Base-by-base conservation (phyloP, 37 sponge, comb jelly and placozoan species). In the Halisarca cf. caerulea region DNA sequence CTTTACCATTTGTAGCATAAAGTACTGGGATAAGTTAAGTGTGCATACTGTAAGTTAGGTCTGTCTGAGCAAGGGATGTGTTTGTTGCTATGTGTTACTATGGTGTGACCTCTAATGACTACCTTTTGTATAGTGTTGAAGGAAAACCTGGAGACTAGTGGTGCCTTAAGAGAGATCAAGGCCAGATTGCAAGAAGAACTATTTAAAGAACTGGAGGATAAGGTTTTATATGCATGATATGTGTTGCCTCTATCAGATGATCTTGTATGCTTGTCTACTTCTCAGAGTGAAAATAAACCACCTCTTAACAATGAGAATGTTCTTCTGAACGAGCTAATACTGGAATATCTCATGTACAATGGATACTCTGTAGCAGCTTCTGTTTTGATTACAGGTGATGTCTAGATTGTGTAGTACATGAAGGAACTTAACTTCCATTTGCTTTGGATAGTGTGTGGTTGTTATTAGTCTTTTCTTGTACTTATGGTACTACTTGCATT, bases 331-430 rank as follows among this genome's bases (percentile, higher is more conserved):
- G 95, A 97, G 74, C 87, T 97, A 51, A 97, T 97, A 30, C 47
- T 90, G 71, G 97, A 97, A 41, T 97, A 97, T 79, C 87, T 94
- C n/a, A 59, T 45, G 28, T 97, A 80, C 83, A 97, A 97, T 75
- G 32, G 60, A 44, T 97, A 97, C 87, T 79, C 87, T 2, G 81
- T 81, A 68, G 92, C 94, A 0, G 36, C 58, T 27, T 87, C 95
- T 36, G 95, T 94, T 0, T 72, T 97, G 58, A 23, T 89, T 37
- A 33, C 82, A 79, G 92, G 92, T 91, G 39, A n/a, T 41, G 42
- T 15, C 43, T 72, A 33, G 20, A 78, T 7, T 54, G 57, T 47
- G 57, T 27, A 28, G 3, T n/a, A n/a, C n/a, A n/a, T n/a, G n/a
- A n/a, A n/a, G n/a, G n/a, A n/a, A n/a, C n/a, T n/a, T n/a, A n/a